Evolutionary conservation across 2,113 vertebrate genomes (phyloP).

Genomic region (Aspidoscelis tigris): DNA sequence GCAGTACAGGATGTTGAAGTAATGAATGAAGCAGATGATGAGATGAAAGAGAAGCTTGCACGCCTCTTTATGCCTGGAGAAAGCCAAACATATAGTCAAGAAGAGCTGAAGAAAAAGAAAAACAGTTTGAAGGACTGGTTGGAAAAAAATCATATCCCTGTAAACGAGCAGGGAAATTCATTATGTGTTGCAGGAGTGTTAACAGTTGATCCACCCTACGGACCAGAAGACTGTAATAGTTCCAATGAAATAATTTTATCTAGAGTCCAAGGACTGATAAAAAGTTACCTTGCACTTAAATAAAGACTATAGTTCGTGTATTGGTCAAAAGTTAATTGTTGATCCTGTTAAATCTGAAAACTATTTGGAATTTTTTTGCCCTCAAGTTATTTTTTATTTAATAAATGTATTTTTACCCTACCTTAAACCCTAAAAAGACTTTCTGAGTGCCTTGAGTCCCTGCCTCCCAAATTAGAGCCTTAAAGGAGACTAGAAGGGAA

Average conservation of each 20-base stretch:
- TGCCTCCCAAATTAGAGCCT: no score
- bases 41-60: constrained; percentile 69
- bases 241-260: constrained; percentile 91
- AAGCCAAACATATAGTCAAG: constrained; percentile 57
- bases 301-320: neutral
- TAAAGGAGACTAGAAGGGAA: no score
- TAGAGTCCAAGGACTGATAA: constrained; percentile 86
- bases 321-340: rapidly evolving
- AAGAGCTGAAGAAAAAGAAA: constrained; percentile 78
- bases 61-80: constrained; percentile 65
- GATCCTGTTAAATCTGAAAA: rapidly evolving
- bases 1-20: constrained; percentile 81
- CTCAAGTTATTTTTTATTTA: no score
- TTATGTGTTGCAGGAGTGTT: constrained; percentile 86
- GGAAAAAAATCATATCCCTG: constrained; percentile 87
- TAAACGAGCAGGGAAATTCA: constrained; percentile 78
- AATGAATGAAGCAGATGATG: constrained; percentile 72
- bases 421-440: no score
- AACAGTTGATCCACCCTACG: constrained; percentile 85
- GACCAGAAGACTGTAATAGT: constrained; percentile 87
- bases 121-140: constrained; percentile 81
- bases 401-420: no score
- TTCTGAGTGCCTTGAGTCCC: no score
- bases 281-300: constrained; percentile 66
- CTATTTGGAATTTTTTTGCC: no score